Evolutionary conservation across 2,888 invertebrate genomes (phyloP).

Genomic region (Panzeria rudis): DNA sequence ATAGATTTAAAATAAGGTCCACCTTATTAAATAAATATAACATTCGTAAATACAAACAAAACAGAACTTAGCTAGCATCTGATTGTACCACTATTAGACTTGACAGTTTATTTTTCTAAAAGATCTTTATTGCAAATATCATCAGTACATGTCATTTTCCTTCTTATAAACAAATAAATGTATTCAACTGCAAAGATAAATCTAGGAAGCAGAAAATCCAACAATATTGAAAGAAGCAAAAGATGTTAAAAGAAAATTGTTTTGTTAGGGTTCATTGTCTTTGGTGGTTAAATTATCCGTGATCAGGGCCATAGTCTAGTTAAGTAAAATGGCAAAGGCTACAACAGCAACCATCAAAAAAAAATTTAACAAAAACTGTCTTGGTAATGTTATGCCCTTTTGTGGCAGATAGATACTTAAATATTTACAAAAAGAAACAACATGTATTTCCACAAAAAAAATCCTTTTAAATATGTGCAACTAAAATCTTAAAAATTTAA

Average conservation of each 20-base stretch:
- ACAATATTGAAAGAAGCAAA: neutral
- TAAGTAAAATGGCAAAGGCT: conserved; percentile 4
- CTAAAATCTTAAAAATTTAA: conserved; percentile 3
- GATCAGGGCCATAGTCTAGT: conserved; percentile 61
- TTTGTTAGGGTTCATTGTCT: conserved; percentile 66
- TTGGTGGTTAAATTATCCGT: conserved; percentile 58
- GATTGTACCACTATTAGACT: conserved; percentile 14
- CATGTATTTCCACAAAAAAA: neutral
- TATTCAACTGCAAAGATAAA: conserved; percentile 5
- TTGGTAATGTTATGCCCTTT: conserved; percentile 46
- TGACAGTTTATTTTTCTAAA: conserved; percentile 47
- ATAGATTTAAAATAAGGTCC: neutral
- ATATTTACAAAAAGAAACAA: conserved; percentile 14
- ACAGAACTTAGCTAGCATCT: neutral
- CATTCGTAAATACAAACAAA: neutral
- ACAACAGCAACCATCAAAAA: neutral
- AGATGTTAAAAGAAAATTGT: conserved; percentile 44
- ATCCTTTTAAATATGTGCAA: too few relatives aligned
- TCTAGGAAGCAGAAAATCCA: conserved; percentile 3
- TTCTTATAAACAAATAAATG: conserved; percentile 23
- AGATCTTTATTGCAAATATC: conserved; percentile 56
- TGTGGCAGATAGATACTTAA: conserved; percentile 48
- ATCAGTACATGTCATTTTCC: conserved; percentile 32
- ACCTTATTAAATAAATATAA: conserved; percentile 7
- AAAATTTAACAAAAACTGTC: conserved; percentile 1